Percentiles rank a stretch among this genome's conserved stretches.
These are phyloP conservation scores for Erethizon dorsatum DNA, from an alignment of 2,797 vertebrate genomes.

Conservation along the genomic window DNA sequence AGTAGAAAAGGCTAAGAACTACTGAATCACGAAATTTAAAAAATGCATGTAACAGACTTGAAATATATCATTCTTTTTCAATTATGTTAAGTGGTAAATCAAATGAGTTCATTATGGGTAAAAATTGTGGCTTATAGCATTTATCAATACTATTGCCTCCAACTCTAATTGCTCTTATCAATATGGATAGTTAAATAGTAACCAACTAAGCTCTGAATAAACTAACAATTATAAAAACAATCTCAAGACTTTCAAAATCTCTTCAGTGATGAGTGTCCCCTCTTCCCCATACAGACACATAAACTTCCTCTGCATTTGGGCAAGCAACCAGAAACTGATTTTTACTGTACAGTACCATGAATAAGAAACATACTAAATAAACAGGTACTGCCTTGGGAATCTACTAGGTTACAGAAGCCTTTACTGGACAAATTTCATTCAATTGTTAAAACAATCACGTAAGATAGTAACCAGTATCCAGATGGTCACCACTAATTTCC, in stretches of 20 bases:
- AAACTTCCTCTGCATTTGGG: slow-evolving; percentile 13
- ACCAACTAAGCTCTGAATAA: background rate
- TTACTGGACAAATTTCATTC: background rate
- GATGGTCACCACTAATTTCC: background rate
- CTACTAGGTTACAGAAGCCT: background rate
- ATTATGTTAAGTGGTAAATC: slow-evolving; percentile 12
- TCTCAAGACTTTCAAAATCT: background rate
- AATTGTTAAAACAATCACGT: background rate
- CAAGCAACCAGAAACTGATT: slow-evolving; percentile 50
- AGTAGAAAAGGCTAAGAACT: slow-evolving; percentile 23
- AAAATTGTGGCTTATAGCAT: slow-evolving; percentile 22
- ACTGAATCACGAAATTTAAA: slow-evolving; percentile 2
- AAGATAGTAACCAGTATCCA: background rate
- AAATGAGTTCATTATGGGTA: slow-evolving; percentile 35
- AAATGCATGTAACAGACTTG: background rate
- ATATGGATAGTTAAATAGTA: slow-evolving; percentile 36
- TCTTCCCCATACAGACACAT: slow-evolving; percentile 10
- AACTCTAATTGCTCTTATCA: slow-evolving; percentile 18
- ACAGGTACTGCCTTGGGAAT: background rate
- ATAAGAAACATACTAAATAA: background rate
- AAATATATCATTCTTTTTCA: slow-evolving; percentile 44
- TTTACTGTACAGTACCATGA: background rate
- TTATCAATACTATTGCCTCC: slow-evolving; percentile 63
- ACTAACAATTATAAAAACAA: background rate
- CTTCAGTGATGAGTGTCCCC: background rate